Conservation (phyloP, 2,797 vertebrate species). For the Carcharodon carcharias region DNA sequence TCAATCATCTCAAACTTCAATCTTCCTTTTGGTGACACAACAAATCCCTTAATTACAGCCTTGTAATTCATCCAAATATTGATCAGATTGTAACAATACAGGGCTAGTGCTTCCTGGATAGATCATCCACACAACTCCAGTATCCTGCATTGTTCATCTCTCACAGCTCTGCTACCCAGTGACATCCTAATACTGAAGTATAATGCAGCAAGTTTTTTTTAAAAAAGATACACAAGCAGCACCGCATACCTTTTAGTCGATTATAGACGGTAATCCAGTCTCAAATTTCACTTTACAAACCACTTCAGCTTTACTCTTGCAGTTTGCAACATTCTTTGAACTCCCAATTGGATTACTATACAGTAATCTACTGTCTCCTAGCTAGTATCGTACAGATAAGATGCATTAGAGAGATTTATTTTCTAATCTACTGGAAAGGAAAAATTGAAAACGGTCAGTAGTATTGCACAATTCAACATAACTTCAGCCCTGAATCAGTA, state of each 20-base stretch:
- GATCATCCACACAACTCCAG: neutral
- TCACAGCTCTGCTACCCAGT: neutral
- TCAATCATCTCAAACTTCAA: neutral
- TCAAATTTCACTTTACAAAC: neutral
- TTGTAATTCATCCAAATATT: neutral
- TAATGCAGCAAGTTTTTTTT: neutral
- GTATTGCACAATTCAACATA: neutral
- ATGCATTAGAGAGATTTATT: neutral
- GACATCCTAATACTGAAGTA: neutral
- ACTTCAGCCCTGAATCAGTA: neutral
- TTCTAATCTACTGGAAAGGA: neutral
- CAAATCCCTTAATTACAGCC: neutral
- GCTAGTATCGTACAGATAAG: neutral
- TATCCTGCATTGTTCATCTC: neutral
- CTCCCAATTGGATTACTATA: neutral
- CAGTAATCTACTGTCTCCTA: neutral
- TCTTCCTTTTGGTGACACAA: neutral
- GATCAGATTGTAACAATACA: neutral
- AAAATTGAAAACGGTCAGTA: neutral
- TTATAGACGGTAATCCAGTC: neutral
- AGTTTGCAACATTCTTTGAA: neutral
- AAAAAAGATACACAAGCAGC: neutral
- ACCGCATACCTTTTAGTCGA: neutral
- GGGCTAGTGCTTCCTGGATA: neutral
- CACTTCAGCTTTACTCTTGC: neutral